phyloP scores from a whole-genome alignment of 1,140 invertebrate genomes.

The Apis cerana region DNA sequence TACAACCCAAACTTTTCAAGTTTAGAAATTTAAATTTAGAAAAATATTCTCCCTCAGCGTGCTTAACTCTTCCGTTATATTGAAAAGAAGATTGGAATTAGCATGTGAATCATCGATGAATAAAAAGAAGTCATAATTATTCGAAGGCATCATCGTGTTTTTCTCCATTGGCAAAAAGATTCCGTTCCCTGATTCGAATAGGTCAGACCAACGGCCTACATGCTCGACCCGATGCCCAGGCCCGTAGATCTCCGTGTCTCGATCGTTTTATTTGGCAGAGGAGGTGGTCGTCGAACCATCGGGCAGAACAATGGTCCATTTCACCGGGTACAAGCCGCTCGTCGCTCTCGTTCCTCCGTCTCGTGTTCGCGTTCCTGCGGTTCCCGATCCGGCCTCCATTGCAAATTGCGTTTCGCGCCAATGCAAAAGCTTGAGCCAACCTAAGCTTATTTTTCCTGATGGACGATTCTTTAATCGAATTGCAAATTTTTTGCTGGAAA shows the following conservation, averaged over 20 bases:
- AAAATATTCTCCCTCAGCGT: too few species aligned
- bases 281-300: conserved; percentile 69
- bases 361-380: conserved; percentile 48
- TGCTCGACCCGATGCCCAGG: conserved; percentile 46
- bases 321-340: conserved; percentile 55
- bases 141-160: conserved; percentile 20
- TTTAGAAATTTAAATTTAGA: too few species aligned
- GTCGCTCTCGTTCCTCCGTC: conserved; percentile 45
- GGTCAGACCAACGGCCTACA: conserved; percentile 50
- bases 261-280: conserved; percentile 67
- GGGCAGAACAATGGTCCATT: conserved; percentile 73
- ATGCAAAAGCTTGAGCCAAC: not conserved
- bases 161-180: conserved; percentile 15
- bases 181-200: conserved; percentile 38
- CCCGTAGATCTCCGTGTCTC: conserved; percentile 60
- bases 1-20: too few species aligned
- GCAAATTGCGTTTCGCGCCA: conserved; percentile 51
- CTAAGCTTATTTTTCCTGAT: not conserved
- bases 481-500: too few species aligned
- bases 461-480: not conserved
- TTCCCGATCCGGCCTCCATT: conserved; percentile 30
- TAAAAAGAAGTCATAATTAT: not conserved
- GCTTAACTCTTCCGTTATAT: too few species aligned
- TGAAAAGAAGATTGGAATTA: too few species aligned
- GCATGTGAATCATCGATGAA: too few species aligned